Percentiles rank a stretch among this genome's conserved stretches.
Conservation (phyloP, 2,113 vertebrate species). For the Lagopus leucura region DNA sequence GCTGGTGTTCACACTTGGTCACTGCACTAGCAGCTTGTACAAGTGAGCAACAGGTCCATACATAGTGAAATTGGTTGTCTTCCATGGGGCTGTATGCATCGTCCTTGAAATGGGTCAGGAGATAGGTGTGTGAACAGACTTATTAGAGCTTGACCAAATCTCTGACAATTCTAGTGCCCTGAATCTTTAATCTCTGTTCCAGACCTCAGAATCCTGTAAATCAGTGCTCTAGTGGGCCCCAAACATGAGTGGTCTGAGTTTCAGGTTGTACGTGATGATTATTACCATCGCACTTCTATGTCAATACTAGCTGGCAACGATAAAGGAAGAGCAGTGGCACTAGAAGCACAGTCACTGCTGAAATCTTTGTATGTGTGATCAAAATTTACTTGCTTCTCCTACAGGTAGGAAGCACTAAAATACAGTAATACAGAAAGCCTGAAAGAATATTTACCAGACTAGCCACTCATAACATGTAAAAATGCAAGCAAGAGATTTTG, state of each 20-base stretch:
- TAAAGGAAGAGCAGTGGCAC: not conserved
- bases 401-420: not conserved
- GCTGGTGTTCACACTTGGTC: rapidly evolving
- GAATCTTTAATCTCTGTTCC: not conserved
- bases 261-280: rapidly evolving
- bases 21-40: rapidly evolving
- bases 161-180: not conserved
- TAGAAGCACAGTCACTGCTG: not conserved
- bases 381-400: not conserved
- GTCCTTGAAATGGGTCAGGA: not conserved
- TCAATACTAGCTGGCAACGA: not conserved
- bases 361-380: not conserved
- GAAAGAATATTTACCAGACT: not conserved
- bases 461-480: not conserved
- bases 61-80: not conserved
- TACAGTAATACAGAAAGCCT: not conserved
- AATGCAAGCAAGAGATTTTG: not conserved
- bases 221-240: not conserved
- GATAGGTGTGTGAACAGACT: not conserved
- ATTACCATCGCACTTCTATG: not conserved
- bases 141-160: not conserved
- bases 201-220: not conserved
- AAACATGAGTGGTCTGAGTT: not conserved
- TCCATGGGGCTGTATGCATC: not conserved
- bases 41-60: not conserved